Base-by-base conservation (phyloP, 2,888 invertebrate genomes). In the Osedax frankpressi region DNA sequence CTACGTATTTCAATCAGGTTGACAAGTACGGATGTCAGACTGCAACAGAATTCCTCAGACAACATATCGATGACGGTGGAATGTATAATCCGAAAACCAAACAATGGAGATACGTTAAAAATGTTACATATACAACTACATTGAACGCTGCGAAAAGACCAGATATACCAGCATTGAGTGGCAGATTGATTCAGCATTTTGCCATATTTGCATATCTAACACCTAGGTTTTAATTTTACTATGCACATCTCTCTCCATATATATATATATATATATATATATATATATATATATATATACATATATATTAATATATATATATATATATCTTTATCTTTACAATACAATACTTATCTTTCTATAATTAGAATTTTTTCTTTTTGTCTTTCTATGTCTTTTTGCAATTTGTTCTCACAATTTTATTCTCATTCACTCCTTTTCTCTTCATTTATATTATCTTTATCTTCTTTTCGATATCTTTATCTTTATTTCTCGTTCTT, bases 61-160 rank as follows among this genome's bases (percentile, higher is more conserved):
- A 84, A 76, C 84, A 83, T 76, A 79, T 84, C 69, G 84, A 84
- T 75, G 82, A 82, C 72, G 83, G 83, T 28, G 83, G 84, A 1
- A 82, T 82, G 76, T 83, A 84, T 77, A 79, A 80, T 74, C 79
- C 80, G 59, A 77, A 78, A 69, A 79, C 75, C 3, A 80, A 82
- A 74, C 76, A 78, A n/a, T 84, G 84, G 84, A 78, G 81, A 74
- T 82, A 82, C 62, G 81, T 83, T 29, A 82, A 82, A 76, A 82
- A 81, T 75, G 82, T 84, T 3, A 82, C 81, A 26, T 84, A 83
- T 74, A 80, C 84, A 30, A 80, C 81, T 74, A 82, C 83, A 1
- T 77, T 83, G 67, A 83, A 83, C 77, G 80, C 81, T 0, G 73
- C 77, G 29, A 79, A 80, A 2, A 81, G 80, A 0, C 81, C 81